Percentiles rank a stretch among this genome's conserved stretches.
Conservation (phyloP, 2,888 invertebrate species). For the Microplitis manilae region DNA sequence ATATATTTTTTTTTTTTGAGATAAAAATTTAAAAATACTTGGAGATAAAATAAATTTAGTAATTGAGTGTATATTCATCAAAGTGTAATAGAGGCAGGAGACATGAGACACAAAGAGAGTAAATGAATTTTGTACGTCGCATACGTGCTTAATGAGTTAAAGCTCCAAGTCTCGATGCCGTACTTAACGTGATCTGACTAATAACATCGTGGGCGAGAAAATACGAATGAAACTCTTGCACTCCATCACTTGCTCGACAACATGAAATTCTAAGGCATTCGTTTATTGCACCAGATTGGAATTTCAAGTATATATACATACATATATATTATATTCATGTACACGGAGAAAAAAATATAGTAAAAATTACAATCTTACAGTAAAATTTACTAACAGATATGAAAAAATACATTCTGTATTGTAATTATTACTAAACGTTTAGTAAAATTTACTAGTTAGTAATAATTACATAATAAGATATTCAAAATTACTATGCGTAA, state of each 20-base stretch:
- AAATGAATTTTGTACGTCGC: not conserved
- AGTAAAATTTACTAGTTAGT: too few relatives aligned
- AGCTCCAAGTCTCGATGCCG: not conserved
- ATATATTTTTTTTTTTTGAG: not conserved
- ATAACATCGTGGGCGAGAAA: not conserved
- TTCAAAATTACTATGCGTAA: too few relatives aligned
- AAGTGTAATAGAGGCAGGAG: not conserved
- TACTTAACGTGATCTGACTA: not conserved
- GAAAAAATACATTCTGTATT: too few relatives aligned
- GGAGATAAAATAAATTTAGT: not conserved
- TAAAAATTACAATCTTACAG: too few relatives aligned
- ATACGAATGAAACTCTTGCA: conserved; percentile 1
- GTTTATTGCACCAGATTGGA: not conserved
- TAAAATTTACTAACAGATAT: too few relatives aligned
- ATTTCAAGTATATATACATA: not conserved
- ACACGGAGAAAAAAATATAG: too few relatives aligned
- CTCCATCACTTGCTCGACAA: conserved; percentile 11
- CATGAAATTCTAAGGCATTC: not conserved
- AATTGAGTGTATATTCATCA: not conserved
- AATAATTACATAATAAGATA: too few relatives aligned
- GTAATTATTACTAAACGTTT: too few relatives aligned
- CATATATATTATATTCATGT: too few relatives aligned
- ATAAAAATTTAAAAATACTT: too few relatives aligned
- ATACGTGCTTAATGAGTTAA: conserved; percentile 15
- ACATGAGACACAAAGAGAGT: not conserved